Percentiles rank a stretch among this genome's conserved stretches.
These are phyloP conservation scores for Gnathonemus longibarbis DNA, from an alignment of 2,113 vertebrate species.

Conservation along the genomic window DNA sequence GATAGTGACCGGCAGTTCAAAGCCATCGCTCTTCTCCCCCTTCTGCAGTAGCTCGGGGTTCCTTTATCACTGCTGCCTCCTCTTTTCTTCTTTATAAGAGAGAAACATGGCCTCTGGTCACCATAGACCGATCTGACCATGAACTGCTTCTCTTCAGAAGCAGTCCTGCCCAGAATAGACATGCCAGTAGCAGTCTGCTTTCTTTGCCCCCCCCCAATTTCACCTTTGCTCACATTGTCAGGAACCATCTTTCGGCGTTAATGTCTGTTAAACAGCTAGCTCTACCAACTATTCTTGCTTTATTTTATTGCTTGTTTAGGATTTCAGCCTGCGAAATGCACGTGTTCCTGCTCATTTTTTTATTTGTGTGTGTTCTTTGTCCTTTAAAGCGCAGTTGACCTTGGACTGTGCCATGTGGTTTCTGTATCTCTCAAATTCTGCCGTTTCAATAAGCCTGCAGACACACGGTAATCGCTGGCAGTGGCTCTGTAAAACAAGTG, in stretches of 20 bases:
- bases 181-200: conserved; percentile 50
- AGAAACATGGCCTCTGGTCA: conserved; percentile 43
- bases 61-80: conserved; percentile 42
- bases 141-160: conserved; percentile 47
- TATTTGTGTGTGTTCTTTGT: not conserved
- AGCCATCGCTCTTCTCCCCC: conserved; percentile 32
- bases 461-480: not conserved
- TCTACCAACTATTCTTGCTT: not conserved
- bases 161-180: conserved; percentile 36
- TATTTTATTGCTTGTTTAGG: not conserved
- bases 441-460: not conserved
- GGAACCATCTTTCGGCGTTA: not conserved
- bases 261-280: not conserved
- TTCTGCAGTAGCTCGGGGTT: conserved; percentile 45
- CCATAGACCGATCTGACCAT: conserved; percentile 49
- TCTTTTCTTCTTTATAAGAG: conserved; percentile 26
- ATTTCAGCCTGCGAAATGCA: not conserved
- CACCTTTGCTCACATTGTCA: not conserved
- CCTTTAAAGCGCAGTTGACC: not conserved
- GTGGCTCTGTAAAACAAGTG: not conserved
- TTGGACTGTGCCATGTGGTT: not conserved
- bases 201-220: conserved; percentile 35
- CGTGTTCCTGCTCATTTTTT: not conserved
- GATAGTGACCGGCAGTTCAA: conserved; percentile 53
- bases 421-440: not conserved